Evolutionary conservation across 1,140 invertebrate genomes (phyloP), one percentile per base, ranked within the genome.

Genomic region (Pseudachorutes palmiensis): DNA sequence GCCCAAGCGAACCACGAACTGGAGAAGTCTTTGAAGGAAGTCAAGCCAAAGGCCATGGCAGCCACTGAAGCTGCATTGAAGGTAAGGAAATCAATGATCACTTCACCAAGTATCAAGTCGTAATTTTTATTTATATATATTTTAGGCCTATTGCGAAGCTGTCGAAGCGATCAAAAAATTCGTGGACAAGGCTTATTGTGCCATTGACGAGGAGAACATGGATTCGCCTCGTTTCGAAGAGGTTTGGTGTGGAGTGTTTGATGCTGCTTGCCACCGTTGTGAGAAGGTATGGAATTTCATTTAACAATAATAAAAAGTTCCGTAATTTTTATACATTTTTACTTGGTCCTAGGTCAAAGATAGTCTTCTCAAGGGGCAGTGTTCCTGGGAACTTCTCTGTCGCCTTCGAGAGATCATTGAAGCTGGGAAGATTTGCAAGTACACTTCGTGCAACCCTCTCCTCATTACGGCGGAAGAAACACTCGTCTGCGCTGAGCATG

Each of bases 111-210:
- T 9, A 32, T 32, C 14, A 61, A 61, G 3, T 31, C 30, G 12
- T 26, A 57, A 26, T 26, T 57, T 12, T 57, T 14, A 3, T 28
- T 49, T 29, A 51, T 51, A 28, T n/a, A 2, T 48, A 24, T 51
- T 51, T 51, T 45, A 73, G 67, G 72, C 65, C 14, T 73, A 70
- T 45, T 74, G 72, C 24, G 72, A 71, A 29, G 70, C 72, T 19
- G 51, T 55, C 3, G 72, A 69, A 31, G 24, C 62, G 14, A 71
- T 71, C 32, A 71, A 71, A 51, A 36, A 49, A n/a, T 74, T 74
- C 58, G 70, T 74, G 69, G 70, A 74, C 33, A 68, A 67, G 33
- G 70, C 65, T n/a, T 74, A 74, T 55, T 74, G 72, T 64, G 72
- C 72, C 14, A 69, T 74, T 33, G 70, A 69, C 33, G 65, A 71